Evolutionary conservation across 1,140 invertebrate species (phyloP).

Genomic region (Cotesia vestalis): DNA sequence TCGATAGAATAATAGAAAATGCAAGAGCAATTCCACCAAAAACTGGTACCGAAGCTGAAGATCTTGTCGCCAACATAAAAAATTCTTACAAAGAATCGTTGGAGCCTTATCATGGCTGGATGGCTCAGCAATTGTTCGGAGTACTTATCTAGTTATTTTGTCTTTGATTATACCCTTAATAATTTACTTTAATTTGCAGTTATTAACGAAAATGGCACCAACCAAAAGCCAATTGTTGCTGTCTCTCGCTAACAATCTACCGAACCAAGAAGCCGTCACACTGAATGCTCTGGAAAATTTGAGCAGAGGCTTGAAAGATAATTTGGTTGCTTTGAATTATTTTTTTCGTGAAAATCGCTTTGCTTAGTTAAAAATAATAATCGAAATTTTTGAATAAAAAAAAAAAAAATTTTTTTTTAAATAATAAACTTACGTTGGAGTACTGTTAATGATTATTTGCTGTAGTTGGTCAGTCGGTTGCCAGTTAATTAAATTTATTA

Average conservation of each 20-base stretch:
- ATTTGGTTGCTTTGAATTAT: conserved; percentile 45
- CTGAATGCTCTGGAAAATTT: conserved; percentile 51
- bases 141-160: conserved; percentile 61
- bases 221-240: conserved; percentile 55
- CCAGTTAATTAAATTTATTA: conserved; percentile 32
- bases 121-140: conserved; percentile 72
- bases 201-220: conserved; percentile 57
- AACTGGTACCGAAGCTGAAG: conserved; percentile 61
- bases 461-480: too few relatives aligned
- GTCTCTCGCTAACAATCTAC: conserved; percentile 49
- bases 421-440: neutral
- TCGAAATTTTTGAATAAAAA: neutral
- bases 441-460: too few relatives aligned
- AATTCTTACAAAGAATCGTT: conserved; percentile 72
- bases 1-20: conserved; percentile 69
- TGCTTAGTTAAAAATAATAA: neutral
- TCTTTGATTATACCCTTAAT: too few relatives aligned
- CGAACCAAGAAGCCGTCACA: conserved; percentile 49
- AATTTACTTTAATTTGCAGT: neutral
- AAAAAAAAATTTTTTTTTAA: conserved; percentile 5
- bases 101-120: conserved; percentile 74
- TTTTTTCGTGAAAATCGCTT: conserved; percentile 55
- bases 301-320: conserved; percentile 48
- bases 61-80: conserved; percentile 68
- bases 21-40: conserved; percentile 40